A percentile compares a stretch with the other conserved stretches of the same genome.
phyloP scores from a whole-genome alignment of 1,140 invertebrate genomes.

The Leptopilina clavipes region DNA sequence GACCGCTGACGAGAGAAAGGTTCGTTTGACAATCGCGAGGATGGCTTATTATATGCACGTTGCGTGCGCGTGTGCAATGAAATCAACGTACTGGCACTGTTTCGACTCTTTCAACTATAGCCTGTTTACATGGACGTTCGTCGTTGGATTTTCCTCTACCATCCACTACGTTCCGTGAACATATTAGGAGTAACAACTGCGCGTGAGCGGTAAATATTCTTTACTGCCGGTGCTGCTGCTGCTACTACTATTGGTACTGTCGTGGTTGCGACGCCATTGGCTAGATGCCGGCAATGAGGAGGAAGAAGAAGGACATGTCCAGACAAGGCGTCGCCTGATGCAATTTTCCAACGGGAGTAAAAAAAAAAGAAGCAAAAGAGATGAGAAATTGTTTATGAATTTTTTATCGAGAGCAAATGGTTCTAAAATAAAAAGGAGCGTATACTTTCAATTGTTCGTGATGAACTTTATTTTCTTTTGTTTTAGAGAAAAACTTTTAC shows the following conservation, averaged over 20 bases:
- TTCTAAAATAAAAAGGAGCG: neutral
- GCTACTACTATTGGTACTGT: neutral
- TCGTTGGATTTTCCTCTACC: conserved; percentile 20
- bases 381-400: conserved; percentile 6
- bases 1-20: neutral
- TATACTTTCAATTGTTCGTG: neutral
- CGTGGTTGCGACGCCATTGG: conserved; percentile 39
- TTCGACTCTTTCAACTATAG: conserved; percentile 8
- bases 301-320: neutral
- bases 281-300: conserved; percentile 20
- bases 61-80: conserved; percentile 21
- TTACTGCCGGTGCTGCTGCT: conserved; percentile 32
- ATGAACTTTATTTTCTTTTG: neutral
- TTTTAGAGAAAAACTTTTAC: neutral
- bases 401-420: neutral
- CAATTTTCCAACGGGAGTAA: neutral
- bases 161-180: conserved; percentile 18
- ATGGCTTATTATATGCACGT: conserved; percentile 15
- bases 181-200: conserved; percentile 45
- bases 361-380: neutral
- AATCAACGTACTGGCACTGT: conserved; percentile 12
- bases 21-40: neutral
- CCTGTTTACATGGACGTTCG: conserved; percentile 6
- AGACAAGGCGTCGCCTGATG: conserved; percentile 46
- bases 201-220: conserved; percentile 37